Evolutionary conservation across 2,888 invertebrate species (phyloP), one percentile per base, ranked within the genome.

Genomic region (Helobdella robusta): DNA sequence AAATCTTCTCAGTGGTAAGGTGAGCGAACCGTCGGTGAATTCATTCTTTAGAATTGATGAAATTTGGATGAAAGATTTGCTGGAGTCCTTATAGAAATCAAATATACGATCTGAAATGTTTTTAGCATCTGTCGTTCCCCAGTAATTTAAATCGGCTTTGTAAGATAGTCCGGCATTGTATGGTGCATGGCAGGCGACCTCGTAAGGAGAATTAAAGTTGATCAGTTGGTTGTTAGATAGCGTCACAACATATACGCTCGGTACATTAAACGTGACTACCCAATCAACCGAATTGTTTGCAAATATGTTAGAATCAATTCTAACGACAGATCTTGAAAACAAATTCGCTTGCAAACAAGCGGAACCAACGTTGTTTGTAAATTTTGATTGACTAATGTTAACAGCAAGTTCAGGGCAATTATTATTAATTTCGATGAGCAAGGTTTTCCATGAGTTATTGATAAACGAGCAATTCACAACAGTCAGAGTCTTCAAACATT

Each of bases 51-150:
- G 46, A 30, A 40, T 40, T 8, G 61, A 44, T 46, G 36, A 23
- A 46, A 61, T 44, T 23, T 40, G 25, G 5, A 54, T 23, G 3
- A 50, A 11, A 1, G 50, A 28, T 8, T 32, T 44, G 28, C 30
- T 32, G 23, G 46, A 58, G 20, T 64, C 40, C 6, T 30, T 32
- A 23, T 58, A 36, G 58, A 58, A 58, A 25, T 64, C 64, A 44
- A 50, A 64, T 20, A 64, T 58, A 30, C 64, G 36, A 52, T 34
- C 44, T 6, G 56, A 32, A 20, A 64, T 52, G 11, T 64, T 30
- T 2, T 35, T 28, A 8, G 32, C 25, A 25, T 18, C 44, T 6
- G 20, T 46, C 20, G 28, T 30, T n/a, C 64, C 64, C 64, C 64
- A 64, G 28, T 58, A 64, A 44, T 64, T 64, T 28, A 15, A 36